phyloP scores from a whole-genome alignment of 2,888 invertebrate species.

The Periphyllus acericola region DNA sequence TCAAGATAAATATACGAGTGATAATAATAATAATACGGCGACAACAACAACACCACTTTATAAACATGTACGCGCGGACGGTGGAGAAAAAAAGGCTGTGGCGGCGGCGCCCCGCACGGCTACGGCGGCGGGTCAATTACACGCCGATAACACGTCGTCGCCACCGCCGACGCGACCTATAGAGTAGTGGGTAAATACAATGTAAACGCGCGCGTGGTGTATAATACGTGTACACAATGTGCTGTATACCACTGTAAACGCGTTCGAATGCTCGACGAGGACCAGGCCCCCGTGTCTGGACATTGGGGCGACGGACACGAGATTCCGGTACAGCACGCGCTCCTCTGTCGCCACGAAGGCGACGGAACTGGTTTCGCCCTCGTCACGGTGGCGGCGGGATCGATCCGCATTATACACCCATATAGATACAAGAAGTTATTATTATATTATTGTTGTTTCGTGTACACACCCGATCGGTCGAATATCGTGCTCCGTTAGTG shows the following conservation, averaged over 20 bases:
- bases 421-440: background rate
- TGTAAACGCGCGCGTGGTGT: too few relatives aligned
- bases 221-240: too few relatives aligned
- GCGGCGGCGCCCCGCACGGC: conserved; percentile 32
- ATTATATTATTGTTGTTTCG: background rate
- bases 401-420: conserved; percentile 2
- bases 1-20: conserved; percentile 19
- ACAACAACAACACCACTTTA: background rate
- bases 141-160: conserved; percentile 41
- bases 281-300: conserved; percentile 14
- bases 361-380: conserved; percentile 43
- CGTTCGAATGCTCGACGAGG: background rate
- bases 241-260: background rate
- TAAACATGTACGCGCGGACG: background rate
- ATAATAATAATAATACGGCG: background rate
- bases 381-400: conserved; percentile 22
- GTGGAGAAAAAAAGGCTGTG: background rate
- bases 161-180: conserved; percentile 4
- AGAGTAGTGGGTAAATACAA: background rate
- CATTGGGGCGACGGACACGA: conserved; percentile 35
- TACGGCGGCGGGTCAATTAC: conserved; percentile 58
- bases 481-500: background rate
- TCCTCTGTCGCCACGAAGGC: conserved; percentile 23
- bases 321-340: conserved; percentile 61
- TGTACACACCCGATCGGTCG: background rate